Percentiles rank a stretch among this genome's conserved stretches.
phyloP scores from a whole-genome alignment of 1,140 invertebrate species.

The Alviniconcha marisindica region DNA sequence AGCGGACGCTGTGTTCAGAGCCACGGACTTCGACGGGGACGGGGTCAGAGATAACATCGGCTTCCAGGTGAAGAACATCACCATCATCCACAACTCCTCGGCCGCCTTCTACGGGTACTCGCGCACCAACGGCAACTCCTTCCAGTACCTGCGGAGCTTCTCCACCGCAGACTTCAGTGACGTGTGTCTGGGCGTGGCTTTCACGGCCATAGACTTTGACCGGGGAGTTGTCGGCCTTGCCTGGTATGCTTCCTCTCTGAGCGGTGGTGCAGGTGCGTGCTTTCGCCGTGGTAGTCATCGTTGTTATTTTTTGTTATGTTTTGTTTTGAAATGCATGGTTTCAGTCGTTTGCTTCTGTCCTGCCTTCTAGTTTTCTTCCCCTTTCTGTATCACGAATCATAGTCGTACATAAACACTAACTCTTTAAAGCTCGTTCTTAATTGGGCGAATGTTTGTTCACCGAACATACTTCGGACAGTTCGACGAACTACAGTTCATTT shows the following conservation, averaged over 20 bases:
- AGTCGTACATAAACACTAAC: too few relatives aligned
- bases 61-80: slow-evolving; percentile 60
- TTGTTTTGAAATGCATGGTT: neutral
- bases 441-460: too few relatives aligned
- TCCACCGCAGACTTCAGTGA: slow-evolving; percentile 57
- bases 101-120: slow-evolving; percentile 50
- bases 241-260: slow-evolving; percentile 60
- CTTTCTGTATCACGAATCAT: neutral
- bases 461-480: too few relatives aligned
- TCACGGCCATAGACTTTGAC: slow-evolving; percentile 64
- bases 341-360: neutral
- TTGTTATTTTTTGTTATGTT: neutral
- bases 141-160: slow-evolving; percentile 60
- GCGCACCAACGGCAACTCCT: slow-evolving; percentile 42
- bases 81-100: slow-evolving; percentile 50
- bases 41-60: slow-evolving; percentile 65
- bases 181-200: slow-evolving; percentile 63
- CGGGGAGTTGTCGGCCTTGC: slow-evolving; percentile 64
- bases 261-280: slow-evolving; percentile 33
- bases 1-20: slow-evolving; percentile 39
- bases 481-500: too few relatives aligned
- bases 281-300: too few relatives aligned
- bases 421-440: too few relatives aligned
- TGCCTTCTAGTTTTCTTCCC: neutral
- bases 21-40: slow-evolving; percentile 65